Evolutionary conservation across 2,113 vertebrate genomes (phyloP), one percentile per base, ranked within the genome.

Genomic region (Ctenomys sociabilis): DNA sequence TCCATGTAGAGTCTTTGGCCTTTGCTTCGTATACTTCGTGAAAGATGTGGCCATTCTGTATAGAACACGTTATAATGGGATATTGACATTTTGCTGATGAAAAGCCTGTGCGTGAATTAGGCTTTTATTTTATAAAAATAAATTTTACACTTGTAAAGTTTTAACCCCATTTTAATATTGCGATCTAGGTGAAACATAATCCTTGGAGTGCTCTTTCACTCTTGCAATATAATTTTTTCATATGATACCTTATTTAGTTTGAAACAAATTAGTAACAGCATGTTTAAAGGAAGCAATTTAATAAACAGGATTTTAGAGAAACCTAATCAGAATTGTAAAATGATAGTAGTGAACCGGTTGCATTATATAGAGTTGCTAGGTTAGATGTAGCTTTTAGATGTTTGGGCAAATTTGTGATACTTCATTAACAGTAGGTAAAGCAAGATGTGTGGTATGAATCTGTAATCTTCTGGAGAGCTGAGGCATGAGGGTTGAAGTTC

Each of bases 221-320:
- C 81, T 94, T 96, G 95, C 89, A 72, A 32, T 95, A 72, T 98
- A 94, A 98, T 98, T 98, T 98, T 98, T 98, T 98, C 97, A 96
- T 97, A 95, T 90, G 97, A 97, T 98, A 97, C 97, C 97, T 98
- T 98, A 98, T 98, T 97, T 97, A 98, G 96, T 96, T 97, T 97
- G 98, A 98, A 98, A 98, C 97, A 98, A 98, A 98, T 98, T 98
- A 98, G 98, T 97, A 98, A 96, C 97, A 97, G 96, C 97, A 97
- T 97, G 95, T 97, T 98, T 98, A 98, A 98, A 98, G 98, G 98
- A 98, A 98, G 97, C 97, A 98, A 97, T 98, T 98, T 98, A 98
- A 98, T 98, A 98, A 98, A 97, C 96, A 98, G 94, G 97, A 96
- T 98, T 98, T 98, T 97, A 97, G 97, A 97, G 96, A 97, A 96